phyloP scores from a whole-genome alignment of 2,797 vertebrate species.

The Leptoclinus maculatus region DNA sequence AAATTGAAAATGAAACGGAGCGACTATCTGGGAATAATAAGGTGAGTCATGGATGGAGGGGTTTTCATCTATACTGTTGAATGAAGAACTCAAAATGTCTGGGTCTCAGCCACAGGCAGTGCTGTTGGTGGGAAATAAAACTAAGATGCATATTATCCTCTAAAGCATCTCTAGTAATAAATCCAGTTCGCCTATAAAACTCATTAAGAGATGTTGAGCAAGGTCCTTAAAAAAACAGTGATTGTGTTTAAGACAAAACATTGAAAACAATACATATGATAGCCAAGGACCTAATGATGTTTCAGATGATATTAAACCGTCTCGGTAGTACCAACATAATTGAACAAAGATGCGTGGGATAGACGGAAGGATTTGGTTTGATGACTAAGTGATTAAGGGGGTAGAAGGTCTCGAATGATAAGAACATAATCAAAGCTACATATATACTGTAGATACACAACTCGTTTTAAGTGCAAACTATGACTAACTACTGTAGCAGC shows the following conservation, averaged over 20 bases:
- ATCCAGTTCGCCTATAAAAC: background rate
- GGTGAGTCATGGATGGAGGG: conserved; percentile 77
- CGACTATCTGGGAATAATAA: conserved; percentile 97
- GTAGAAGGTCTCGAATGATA: background rate
- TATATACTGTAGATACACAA: background rate
- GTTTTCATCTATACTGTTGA: background rate
- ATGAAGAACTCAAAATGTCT: background rate
- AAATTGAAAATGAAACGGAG: conserved; percentile 98
- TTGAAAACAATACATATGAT: background rate
- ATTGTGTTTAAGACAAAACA: background rate
- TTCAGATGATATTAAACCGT: background rate
- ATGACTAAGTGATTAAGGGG: background rate
- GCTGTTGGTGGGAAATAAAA: background rate
- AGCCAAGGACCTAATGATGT: background rate
- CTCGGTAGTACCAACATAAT: background rate
- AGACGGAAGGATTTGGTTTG: background rate
- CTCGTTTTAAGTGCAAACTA: background rate
- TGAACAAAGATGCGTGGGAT: background rate
- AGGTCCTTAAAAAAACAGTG: background rate
- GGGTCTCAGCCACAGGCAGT: background rate
- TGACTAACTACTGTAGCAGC: background rate
- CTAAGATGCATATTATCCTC: background rate
- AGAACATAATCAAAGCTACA: background rate
- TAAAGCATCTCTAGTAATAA: background rate
- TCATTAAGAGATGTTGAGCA: background rate